Evolutionary conservation across 2,113 vertebrate genomes (phyloP), one percentile per base, ranked within the genome.

Genomic region (Lampris megalopsis): DNA sequence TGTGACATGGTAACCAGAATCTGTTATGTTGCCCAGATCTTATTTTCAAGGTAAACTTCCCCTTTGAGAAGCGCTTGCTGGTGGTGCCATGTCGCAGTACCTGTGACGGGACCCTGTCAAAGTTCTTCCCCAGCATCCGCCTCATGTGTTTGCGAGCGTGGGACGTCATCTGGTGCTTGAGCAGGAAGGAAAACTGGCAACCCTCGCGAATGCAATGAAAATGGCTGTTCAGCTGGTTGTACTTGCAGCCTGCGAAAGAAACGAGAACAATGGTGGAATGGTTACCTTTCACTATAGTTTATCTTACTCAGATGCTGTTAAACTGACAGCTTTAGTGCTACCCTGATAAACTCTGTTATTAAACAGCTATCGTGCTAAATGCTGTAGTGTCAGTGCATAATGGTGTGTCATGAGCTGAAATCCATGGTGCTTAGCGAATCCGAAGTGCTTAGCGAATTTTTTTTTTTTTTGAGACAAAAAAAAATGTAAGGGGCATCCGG

Each of bases 111-210:
- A 96, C 96, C 9, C 97, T 94, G 75, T 99, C 97, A 0, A 99
- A 99, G 92, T 99, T 97, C 90, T 99, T 99, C 43, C 98, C 98
- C 86, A 99, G 94, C 97, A 99, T 98, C 92, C 98, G 95, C 56
- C 98, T 95, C 98, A 99, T 99, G 94, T 99, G 98, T 89, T 99
- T 99, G 86, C 98, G 95, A 73, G 98, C 96, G 0, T 99, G 98
- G 1, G 98, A 99, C 41, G 98, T 99, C 98, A 99, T 99, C 94
- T 99, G 98, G 92, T 99, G 98, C 92, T 99, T 99, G 68, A 99
- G 97, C 81, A 99, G 95, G 94, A 99, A 99, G 93, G 98, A 99
- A 93, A 99, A 99, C 94, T 97, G 97, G 94, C 98, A 99, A 86
- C 95, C 98, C 52, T 98, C 98, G 0, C 98, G 96, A 88, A 99